Evolutionary conservation across 1,140 invertebrate species (phyloP).

Genomic region (Macrobrachium nipponense): DNA sequence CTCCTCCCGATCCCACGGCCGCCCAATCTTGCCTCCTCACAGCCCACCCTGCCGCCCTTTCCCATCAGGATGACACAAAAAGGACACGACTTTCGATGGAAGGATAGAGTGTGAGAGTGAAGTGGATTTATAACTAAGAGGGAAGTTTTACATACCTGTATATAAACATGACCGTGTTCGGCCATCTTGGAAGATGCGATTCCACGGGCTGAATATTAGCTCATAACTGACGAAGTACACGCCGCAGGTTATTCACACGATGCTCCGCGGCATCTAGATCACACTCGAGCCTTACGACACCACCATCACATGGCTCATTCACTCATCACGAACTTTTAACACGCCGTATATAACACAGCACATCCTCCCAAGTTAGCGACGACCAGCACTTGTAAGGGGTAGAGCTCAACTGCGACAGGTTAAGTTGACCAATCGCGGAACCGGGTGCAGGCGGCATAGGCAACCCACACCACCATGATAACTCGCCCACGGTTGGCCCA

Average conservation of each 20-base stretch:
- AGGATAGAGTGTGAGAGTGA: not conserved
- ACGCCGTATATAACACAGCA: slow-evolving; percentile 14
- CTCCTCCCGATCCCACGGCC: slow-evolving; percentile 3
- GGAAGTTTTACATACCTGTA: slow-evolving; percentile 48
- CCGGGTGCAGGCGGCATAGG: slow-evolving; percentile 9
- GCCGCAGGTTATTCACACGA: slow-evolving; percentile 16
- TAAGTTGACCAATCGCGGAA: slow-evolving; percentile 36
- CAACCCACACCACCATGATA: slow-evolving; percentile 23
- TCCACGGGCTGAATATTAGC: slow-evolving; percentile 39
- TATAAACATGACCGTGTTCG: slow-evolving; percentile 61
- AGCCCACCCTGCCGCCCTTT: not conserved
- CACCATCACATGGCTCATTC: slow-evolving; percentile 3
- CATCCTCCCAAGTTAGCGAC: slow-evolving; percentile 26
- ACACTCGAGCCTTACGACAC: slow-evolving; percentile 1
- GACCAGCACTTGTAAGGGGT: slow-evolving; percentile 29
- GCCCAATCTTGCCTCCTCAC: slow-evolving; percentile 3
- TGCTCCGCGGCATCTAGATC: slow-evolving; percentile 26
- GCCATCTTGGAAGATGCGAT: slow-evolving; percentile 54
- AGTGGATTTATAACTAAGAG: not conserved
- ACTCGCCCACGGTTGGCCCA: slow-evolving; percentile 9
- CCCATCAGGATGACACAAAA: not conserved
- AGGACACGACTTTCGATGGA: too few species aligned
- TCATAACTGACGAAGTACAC: slow-evolving; percentile 49
- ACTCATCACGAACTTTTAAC: slow-evolving; percentile 29
- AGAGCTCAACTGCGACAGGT: slow-evolving; percentile 48